Base-by-base conservation (phyloP, 2,113 vertebrate species). In the Chloropsis hardwickii region DNA sequence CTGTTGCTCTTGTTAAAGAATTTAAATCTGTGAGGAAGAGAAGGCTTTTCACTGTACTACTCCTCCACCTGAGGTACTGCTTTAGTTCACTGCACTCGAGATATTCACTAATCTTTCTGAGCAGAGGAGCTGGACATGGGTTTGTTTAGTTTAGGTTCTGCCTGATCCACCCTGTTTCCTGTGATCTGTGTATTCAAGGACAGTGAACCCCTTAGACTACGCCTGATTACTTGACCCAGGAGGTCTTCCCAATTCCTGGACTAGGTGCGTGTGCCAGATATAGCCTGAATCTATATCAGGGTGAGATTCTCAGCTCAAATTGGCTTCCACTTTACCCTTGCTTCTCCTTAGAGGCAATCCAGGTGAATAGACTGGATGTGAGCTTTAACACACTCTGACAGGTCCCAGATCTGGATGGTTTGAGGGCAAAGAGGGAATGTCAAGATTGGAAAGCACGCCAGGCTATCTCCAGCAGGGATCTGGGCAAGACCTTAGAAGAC, bases 391-490 rank as follows among this genome's bases (percentile, higher is more conserved):
- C 20, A 86, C 27, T 77, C 76, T 6, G 33, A 47, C 67, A 88
- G 67, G 35, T 81, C 88, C 42, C 42, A 37, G 42, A 83, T 81
- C 50, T 66, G 58, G 86, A 83, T 93, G 86, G 82, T 94, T 92
- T 86, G 88, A 96, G 86, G 92, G 92, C 67, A 88, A 42, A 96
- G 35, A 88, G 82, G 62, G 74, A 93, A 92, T 74, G 53, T 90
- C 50, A 82, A 61, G 76, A 57, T 24, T 80, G 54, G 67, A 94
- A 93, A 94, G 66, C 50, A 39, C 0, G 29, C 88, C 88, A 94
- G 62, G 27, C 40, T 93, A 88, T 94, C 72, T 83, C 44, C 54
- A 93, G 39, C 40, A 83, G 56, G 51, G 67, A 96, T 96, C 90
- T 95, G 67, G 56, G 72, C 39, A 86, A 90, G 80, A 83, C 80